Evolutionary conservation across 2,113 vertebrate genomes (phyloP).

Genomic region (Larimichthys polyactis): DNA sequence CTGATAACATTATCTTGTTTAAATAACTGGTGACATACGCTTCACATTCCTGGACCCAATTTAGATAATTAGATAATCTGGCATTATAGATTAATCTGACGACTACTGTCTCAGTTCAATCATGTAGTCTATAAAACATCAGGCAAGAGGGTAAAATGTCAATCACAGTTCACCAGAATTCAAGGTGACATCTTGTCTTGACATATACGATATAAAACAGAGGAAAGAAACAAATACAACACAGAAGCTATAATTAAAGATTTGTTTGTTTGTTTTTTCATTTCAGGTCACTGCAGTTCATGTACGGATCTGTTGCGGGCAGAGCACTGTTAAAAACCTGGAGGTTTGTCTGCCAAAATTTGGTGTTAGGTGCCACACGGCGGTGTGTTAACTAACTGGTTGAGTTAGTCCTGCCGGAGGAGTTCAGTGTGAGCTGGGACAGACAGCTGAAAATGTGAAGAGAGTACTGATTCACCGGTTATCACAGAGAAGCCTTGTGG

Average conservation of each 20-base stretch:
- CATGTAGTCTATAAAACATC: background rate
- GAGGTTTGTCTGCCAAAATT: background rate
- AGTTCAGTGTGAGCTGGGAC: background rate
- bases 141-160: background rate
- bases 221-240: background rate
- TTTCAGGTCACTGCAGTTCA: too few relatives aligned
- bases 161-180: background rate
- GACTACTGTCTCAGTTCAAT: background rate
- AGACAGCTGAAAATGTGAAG: background rate
- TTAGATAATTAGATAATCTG: background rate
- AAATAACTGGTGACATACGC: background rate
- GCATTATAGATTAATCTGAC: background rate
- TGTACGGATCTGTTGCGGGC: background rate
- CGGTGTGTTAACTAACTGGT: constrained; percentile 19
- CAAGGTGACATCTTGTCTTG: constrained; percentile 3
- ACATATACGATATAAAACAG: background rate
- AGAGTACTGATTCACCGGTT: background rate
- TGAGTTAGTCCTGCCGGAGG: constrained; percentile 3
- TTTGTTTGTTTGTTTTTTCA: too few relatives aligned
- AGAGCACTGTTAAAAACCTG: background rate
- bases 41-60: background rate
- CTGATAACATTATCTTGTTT: background rate
- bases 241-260: background rate
- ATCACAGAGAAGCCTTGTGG: background rate
- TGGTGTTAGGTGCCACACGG: background rate